Evolutionary conservation across 2,113 vertebrate species (phyloP), one percentile per base, ranked within the genome.

Genomic region (Embiotoca jacksoni): DNA sequence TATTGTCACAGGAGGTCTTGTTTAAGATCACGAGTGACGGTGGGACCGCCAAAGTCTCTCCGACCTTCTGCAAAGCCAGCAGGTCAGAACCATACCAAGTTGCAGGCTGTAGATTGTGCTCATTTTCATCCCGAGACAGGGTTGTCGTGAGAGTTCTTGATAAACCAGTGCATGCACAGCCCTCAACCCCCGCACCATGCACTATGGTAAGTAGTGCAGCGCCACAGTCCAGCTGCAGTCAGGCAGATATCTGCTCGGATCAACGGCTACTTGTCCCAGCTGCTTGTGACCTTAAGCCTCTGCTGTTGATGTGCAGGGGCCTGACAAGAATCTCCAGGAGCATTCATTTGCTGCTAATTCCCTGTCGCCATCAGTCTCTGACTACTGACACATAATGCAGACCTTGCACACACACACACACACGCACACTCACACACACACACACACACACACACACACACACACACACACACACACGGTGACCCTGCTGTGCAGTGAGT

Each of bases 321-420:
- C 70, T 90, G 92, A 93, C 92, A 89, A 64, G 78, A 65, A 75
- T 63, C 88, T 84, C 85, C 31, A 35, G 71, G 68, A 78, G 85
- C 80, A 80, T 84, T 87, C 85, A 84, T 89, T 90, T 88, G 73
- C 85, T 61, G 77, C 84, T 91, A 88, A 90, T 90, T 90, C 84
- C 88, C 76, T 78, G 85, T 84, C 56, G 47, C 84, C 78, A 68
- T 80, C 89, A 80, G 75, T 81, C 85, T 75, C 66, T 5, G 53
- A 78, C 78, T 55, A 49, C 79, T 72, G 57, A 82, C 79, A 81
- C 86, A 59, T 59, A 77, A 37, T 7, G 37, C 72, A 73, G 47
- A 8, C 60, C 14, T 14, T 7, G 35, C 33, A 56, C 65, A 7
- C 30, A 30, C 68, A 10, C 39, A 82, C 79, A 81, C 86, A 59